phyloP scores from a whole-genome alignment of 1,140 invertebrate species.

The Sesamia nonagrioides region DNA sequence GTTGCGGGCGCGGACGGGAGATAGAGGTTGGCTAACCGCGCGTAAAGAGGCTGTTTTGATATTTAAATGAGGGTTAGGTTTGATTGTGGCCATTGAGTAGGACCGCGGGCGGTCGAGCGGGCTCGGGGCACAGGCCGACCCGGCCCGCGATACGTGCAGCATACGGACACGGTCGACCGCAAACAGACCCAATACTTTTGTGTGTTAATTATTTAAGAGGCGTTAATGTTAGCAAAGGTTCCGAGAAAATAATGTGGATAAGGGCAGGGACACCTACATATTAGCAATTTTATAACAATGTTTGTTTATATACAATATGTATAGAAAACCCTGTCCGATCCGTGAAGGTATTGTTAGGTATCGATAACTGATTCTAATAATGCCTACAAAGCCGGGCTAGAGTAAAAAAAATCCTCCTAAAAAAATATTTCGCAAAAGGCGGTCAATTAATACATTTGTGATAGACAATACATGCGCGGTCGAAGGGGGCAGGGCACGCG shows the following conservation, averaged over 20 bases:
- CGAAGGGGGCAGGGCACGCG: too few relatives aligned
- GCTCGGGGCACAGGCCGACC: neutral
- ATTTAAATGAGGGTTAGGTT: slow-evolving; percentile 84
- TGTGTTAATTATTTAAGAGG: slow-evolving; percentile 28
- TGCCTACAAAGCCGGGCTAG: too few relatives aligned
- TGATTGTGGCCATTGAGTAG: slow-evolving; percentile 76
- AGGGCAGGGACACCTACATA: neutral
- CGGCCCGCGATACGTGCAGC: neutral
- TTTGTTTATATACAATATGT: too few relatives aligned
- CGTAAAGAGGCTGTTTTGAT: slow-evolving; percentile 82
- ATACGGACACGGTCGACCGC: neutral
- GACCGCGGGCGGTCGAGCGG: slow-evolving; percentile 31
- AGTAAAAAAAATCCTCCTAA: too few relatives aligned
- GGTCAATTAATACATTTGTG: too few relatives aligned
- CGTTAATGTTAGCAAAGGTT: neutral
- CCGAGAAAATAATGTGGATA: neutral
- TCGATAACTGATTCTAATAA: too few relatives aligned
- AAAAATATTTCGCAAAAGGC: too few relatives aligned
- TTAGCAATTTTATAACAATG: too few relatives aligned
- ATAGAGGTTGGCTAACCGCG: slow-evolving; percentile 69
- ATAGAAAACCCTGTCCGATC: too few relatives aligned
- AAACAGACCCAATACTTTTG: slow-evolving; percentile 20
- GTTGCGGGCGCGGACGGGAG: slow-evolving; percentile 68
- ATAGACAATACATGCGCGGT: too few relatives aligned
- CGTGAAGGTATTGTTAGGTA: too few relatives aligned